Conservation (phyloP, 2,113 vertebrate species). For the Paralichthys olivaceus region DNA sequence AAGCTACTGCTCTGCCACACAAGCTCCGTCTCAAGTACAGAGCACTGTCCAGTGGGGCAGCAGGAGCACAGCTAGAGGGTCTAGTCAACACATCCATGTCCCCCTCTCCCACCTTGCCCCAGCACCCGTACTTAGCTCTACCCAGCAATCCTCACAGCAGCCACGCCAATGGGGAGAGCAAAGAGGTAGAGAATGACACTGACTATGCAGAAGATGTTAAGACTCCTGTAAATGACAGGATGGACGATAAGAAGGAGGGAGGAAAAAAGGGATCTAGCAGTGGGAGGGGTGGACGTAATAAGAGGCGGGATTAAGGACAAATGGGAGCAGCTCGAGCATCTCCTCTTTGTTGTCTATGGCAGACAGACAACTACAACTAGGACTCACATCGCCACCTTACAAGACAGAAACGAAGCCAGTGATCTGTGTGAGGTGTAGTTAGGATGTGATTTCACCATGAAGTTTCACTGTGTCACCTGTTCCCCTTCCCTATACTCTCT, state of each 20-base stretch:
- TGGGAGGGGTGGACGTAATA: slow-evolving; percentile 62
- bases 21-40: slow-evolving; percentile 88
- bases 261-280: slow-evolving; percentile 66
- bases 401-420: slow-evolving; percentile 32
- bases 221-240: slow-evolving; percentile 34
- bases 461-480: slow-evolving; percentile 73
- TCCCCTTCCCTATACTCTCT: slow-evolving; percentile 52
- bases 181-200: slow-evolving; percentile 63
- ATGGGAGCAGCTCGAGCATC: slow-evolving; percentile 6
- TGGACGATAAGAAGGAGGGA: slow-evolving; percentile 66
- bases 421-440: slow-evolving; percentile 48
- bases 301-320: slow-evolving; percentile 70
- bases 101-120: slow-evolving; percentile 73
- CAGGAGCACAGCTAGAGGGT: slow-evolving; percentile 60
- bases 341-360: slow-evolving; percentile 22
- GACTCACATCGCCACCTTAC: slow-evolving; percentile 51
- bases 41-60: slow-evolving; percentile 74
- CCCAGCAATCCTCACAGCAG: slow-evolving; percentile 63
- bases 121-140: slow-evolving; percentile 83
- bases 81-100: slow-evolving; percentile 40
- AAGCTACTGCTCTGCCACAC: slow-evolving; percentile 84
- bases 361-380: slow-evolving; percentile 17
- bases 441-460: slow-evolving; percentile 57
- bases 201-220: slow-evolving; percentile 41
- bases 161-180: slow-evolving; percentile 61